Evolutionary conservation across 2,888 invertebrate species (phyloP).

Genomic region (Myopa tessellatipennis): DNA sequence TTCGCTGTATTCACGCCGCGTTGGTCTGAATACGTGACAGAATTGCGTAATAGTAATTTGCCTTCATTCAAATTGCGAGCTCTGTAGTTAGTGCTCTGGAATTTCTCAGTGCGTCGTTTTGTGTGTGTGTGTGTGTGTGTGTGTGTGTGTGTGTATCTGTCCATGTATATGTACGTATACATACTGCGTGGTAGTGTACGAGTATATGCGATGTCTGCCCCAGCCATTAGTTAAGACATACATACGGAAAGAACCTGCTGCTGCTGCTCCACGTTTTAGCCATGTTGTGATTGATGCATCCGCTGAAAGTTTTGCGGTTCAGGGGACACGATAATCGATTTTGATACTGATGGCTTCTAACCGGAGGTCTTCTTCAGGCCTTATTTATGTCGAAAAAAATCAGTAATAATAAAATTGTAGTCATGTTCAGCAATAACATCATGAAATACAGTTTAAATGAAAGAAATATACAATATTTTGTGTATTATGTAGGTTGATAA

Average conservation of each 20-base stretch:
- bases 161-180: background rate
- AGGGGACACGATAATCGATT: constrained; percentile 38
- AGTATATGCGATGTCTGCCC: background rate
- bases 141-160: background rate
- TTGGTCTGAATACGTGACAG: constrained; percentile 33
- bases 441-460: too few species aligned
- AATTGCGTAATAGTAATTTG: constrained; percentile 38
- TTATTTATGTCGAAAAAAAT: too few species aligned
- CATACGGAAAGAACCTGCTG: background rate
- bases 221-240: constrained; percentile 25
- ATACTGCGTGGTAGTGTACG: background rate
- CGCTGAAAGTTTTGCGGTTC: constrained; percentile 34
- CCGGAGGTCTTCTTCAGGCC: background rate
- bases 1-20: background rate
- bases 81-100: background rate
- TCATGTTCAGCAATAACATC: too few species aligned
- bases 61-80: constrained; percentile 15
- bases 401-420: too few species aligned
- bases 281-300: constrained; percentile 32
- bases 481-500: too few species aligned
- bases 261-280: background rate
- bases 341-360: constrained; percentile 12
- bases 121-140: background rate
- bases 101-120: too few species aligned
- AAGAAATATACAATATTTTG: too few species aligned